phyloP scores from a whole-genome alignment of 2,797 vertebrate species.

The Bradypodion ventrale region DNA sequence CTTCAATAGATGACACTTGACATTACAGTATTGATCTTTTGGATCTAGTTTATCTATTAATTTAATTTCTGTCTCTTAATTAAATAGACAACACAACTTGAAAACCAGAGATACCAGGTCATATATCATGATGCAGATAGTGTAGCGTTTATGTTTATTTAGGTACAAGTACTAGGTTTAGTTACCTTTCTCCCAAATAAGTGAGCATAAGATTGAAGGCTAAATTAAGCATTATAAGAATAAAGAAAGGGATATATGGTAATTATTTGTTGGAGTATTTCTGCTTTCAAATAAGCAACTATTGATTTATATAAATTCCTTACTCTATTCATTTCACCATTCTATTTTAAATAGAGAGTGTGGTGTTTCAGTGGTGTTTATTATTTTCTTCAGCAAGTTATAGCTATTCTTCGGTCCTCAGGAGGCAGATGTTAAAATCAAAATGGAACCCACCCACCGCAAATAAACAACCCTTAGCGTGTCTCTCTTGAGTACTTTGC shows the following conservation, averaged over 20 bases:
- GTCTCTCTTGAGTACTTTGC: too few species aligned
- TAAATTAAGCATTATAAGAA: conserved; percentile 1
- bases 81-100: not conserved
- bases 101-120: not conserved
- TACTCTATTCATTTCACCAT: not conserved
- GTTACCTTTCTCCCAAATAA: not conserved
- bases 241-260: too few species aligned
- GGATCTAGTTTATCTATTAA: rapidly evolving
- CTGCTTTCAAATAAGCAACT: conserved; percentile 22
- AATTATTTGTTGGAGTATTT: not conserved
- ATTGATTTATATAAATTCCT: conserved; percentile 5
- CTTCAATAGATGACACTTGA: too few species aligned
- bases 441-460: too few species aligned
- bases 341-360: not conserved
- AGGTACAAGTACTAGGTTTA: not conserved
- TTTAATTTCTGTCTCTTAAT: conserved; percentile 13
- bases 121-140: not conserved
- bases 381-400: not conserved
- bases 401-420: not conserved
- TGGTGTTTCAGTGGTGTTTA: not conserved
- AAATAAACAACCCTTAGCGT: too few species aligned
- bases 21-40: not conserved
- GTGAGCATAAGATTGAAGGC: not conserved
- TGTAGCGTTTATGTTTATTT: not conserved
- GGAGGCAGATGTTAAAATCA: too few species aligned